A percentile compares a stretch with the other conserved stretches of the same genome.
These are phyloP conservation scores for Harpagifer antarcticus DNA, from an alignment of 2,797 vertebrate genomes.

Conservation along the genomic window DNA sequence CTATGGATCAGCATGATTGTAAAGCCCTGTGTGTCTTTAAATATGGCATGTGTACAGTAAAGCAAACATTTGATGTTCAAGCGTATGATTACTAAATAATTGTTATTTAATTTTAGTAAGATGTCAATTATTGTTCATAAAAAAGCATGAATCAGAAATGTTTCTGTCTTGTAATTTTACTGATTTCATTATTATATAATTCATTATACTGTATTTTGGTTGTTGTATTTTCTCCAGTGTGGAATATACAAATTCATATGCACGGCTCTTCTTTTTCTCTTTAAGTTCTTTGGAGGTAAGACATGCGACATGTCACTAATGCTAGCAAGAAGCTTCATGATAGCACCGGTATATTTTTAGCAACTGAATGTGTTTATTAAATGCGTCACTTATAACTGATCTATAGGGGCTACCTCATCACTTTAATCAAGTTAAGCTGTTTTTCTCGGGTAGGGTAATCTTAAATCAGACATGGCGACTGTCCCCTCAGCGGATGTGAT, in stretches of 20 bases:
- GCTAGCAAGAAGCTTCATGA: not conserved
- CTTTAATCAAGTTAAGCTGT: too few species aligned
- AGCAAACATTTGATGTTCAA: conserved; percentile 53
- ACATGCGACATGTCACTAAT: not conserved
- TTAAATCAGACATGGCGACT: too few species aligned
- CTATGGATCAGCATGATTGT: conserved; percentile 58
- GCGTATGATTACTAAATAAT: conserved; percentile 58
- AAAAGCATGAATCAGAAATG: conserved; percentile 61
- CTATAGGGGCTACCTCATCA: too few species aligned
- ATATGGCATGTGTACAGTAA: conserved; percentile 50
- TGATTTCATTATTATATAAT: too few species aligned
- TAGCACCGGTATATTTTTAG: too few species aligned
- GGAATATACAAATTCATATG: not conserved
- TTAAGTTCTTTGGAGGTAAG: not conserved
- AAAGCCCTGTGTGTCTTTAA: conserved; percentile 49
- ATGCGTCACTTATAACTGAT: too few species aligned
- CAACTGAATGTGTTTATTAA: too few species aligned
- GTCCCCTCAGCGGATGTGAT: too few species aligned
- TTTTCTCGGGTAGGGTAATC: too few species aligned
- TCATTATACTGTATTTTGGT: not conserved
- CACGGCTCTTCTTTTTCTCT: not conserved
- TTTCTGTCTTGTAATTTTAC: not conserved
- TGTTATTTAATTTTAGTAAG: conserved; percentile 78
- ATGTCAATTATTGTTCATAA: conserved; percentile 83
- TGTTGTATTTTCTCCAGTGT: not conserved